Percentiles rank a stretch among this genome's conserved stretches.
Evolutionary conservation across 2,888 invertebrate species (phyloP).

Genomic region (Andrena flavipes): DNA sequence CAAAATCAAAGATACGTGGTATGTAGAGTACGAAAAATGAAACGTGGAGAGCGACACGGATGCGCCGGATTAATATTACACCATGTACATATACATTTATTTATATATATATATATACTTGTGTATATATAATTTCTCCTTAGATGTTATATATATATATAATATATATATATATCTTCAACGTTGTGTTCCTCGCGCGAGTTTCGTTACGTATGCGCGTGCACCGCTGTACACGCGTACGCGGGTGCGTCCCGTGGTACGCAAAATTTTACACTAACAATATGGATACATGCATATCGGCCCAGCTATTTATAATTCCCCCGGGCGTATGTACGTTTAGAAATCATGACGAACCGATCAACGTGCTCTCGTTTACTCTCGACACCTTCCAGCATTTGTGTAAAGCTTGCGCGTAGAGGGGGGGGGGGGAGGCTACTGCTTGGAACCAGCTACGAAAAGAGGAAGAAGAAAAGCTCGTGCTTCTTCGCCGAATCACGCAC

Average conservation of each 20-base stretch:
- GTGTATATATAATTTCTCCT: constrained; percentile 16
- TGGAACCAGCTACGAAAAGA: neutral
- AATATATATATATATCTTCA: constrained; percentile 19
- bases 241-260: constrained; percentile 19
- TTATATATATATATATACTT: constrained; percentile 10
- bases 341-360: constrained; percentile 53
- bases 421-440: constrained; percentile 27
- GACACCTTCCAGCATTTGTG: constrained; percentile 15
- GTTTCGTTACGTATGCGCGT: constrained; percentile 14
- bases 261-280: constrained; percentile 30
- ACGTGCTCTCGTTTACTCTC: constrained; percentile 23
- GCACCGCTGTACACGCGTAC: constrained; percentile 21
- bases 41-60: constrained; percentile 48
- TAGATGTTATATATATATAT: constrained; percentile 36
- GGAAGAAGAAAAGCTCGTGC: neutral
- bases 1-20: constrained; percentile 58
- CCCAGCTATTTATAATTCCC: constrained; percentile 57
- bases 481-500: constrained; percentile 4
- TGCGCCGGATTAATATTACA: constrained; percentile 44
- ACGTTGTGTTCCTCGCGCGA: constrained; percentile 34
- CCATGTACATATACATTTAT: constrained; percentile 49
- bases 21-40: constrained; percentile 52
- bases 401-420: constrained; percentile 34
- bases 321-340: constrained; percentile 67
- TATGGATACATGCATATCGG: constrained; percentile 57